Conservation (phyloP, 1,140 invertebrate species). For the Tetramorium simillimum region DNA sequence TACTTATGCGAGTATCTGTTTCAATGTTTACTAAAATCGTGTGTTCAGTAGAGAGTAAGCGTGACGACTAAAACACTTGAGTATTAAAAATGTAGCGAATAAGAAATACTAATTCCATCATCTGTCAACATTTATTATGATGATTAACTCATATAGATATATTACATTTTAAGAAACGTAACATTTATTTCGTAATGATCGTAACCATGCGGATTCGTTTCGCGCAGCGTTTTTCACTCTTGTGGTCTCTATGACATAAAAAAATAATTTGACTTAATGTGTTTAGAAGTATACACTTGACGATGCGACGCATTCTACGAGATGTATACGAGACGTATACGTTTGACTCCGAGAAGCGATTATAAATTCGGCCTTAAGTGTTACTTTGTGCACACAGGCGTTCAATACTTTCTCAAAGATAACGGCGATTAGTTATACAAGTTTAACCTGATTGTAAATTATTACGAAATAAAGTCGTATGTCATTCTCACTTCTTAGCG, state of each 20-base stretch:
- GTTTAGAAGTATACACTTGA: conserved; percentile 12
- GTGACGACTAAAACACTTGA: conserved; percentile 23
- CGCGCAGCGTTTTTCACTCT: neutral
- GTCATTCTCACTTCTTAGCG: conserved; percentile 67
- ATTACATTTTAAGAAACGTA: conserved; percentile 37
- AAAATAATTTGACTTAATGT: conserved; percentile 7
- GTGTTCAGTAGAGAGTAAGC: conserved; percentile 47
- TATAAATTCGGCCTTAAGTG: conserved; percentile 48
- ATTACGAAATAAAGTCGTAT: conserved; percentile 76
- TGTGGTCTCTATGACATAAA: neutral
- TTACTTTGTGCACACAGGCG: conserved; percentile 51
- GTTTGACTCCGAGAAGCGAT: conserved; percentile 49
- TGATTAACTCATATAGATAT: conserved; percentile 46
- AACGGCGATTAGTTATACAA: conserved; percentile 19
- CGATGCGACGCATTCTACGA: conserved; percentile 32
- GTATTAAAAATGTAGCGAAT: conserved; percentile 21
- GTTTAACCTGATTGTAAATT: conserved; percentile 53
- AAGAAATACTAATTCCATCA: conserved; percentile 29
- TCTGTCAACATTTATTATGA: conserved; percentile 39
- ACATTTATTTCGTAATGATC: conserved; percentile 40
- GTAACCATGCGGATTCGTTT: neutral
- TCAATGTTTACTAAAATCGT: conserved; percentile 6
- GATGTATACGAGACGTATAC: conserved; percentile 35
- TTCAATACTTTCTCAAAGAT: conserved; percentile 26
- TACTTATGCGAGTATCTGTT: conserved; percentile 34